Evolutionary conservation across 2,113 vertebrate species (phyloP).

Genomic region (Actinemys pallida): DNA sequence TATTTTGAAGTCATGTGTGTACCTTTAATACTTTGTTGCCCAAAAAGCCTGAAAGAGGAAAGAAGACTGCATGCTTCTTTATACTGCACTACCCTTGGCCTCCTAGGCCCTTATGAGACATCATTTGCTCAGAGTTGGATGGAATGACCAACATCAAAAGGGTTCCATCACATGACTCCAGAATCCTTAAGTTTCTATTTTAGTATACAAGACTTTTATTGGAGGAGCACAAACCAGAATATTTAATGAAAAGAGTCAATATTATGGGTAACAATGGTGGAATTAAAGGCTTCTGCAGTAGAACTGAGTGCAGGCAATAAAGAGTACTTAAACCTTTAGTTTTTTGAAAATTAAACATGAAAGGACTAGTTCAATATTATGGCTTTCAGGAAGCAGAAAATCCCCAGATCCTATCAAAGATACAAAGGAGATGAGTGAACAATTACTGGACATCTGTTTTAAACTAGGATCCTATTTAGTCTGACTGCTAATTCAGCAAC

Average conservation of each 20-base stretch:
- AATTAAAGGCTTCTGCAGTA: slow-evolving; percentile 15
- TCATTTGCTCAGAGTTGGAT: slow-evolving; percentile 47
- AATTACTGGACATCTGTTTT: background rate
- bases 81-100: slow-evolving; percentile 64
- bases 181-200: slow-evolving; percentile 24
- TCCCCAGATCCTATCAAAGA: background rate
- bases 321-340: background rate
- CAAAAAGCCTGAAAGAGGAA: background rate
- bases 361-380: background rate
- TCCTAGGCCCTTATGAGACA: slow-evolving; percentile 63
- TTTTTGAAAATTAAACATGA: background rate
- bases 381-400: background rate
- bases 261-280: background rate
- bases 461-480: fast-evolving
- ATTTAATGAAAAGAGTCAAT: slow-evolving; percentile 1
- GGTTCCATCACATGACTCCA: slow-evolving; percentile 37
- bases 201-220: slow-evolving; percentile 36
- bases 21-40: background rate
- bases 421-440: background rate
- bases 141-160: slow-evolving; percentile 58
- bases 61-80: slow-evolving; percentile 40
- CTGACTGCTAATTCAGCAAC: background rate
- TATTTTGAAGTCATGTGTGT: slow-evolving; percentile 56
- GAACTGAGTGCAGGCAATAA: background rate
- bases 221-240: slow-evolving; percentile 22